phyloP scores from a whole-genome alignment of 2,113 vertebrate genomes.

The Hylia prasina region DNA sequence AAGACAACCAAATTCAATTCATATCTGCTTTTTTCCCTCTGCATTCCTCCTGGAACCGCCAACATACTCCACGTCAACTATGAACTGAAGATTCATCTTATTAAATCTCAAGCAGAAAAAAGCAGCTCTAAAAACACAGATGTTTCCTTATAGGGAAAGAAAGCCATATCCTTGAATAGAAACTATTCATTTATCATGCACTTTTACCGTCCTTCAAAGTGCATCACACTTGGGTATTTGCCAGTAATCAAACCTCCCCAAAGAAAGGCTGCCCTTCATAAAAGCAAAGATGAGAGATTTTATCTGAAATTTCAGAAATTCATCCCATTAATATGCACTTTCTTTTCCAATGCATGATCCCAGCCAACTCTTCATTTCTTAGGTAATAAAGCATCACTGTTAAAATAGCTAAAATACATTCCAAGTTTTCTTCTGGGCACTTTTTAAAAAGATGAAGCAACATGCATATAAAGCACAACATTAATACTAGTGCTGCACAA shows the following conservation, averaged over 20 bases:
- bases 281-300: not conserved
- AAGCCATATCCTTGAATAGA: not conserved
- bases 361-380: not conserved
- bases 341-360: not conserved
- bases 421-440: not conserved
- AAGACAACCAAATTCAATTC: not conserved
- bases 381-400: not conserved
- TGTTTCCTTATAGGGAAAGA: not conserved
- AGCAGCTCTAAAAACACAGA: not conserved
- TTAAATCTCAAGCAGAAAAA: not conserved
- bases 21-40: not conserved
- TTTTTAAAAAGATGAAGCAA: not conserved
- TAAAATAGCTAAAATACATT: not conserved
- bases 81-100: not conserved
- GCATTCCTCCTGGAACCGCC: not conserved
- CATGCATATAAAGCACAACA: not conserved
- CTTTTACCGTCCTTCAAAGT: not conserved
- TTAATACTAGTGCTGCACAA: not conserved
- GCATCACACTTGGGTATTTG: not conserved
- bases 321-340: not conserved
- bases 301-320: constrained; percentile 1
- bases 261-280: constrained; percentile 15
- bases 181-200: not conserved
- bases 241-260: not conserved
- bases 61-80: not conserved